These are phyloP conservation scores for Rousettus leschenaultii DNA, from an alignment of 2,113 vertebrate species.

Conservation along the genomic window DNA sequence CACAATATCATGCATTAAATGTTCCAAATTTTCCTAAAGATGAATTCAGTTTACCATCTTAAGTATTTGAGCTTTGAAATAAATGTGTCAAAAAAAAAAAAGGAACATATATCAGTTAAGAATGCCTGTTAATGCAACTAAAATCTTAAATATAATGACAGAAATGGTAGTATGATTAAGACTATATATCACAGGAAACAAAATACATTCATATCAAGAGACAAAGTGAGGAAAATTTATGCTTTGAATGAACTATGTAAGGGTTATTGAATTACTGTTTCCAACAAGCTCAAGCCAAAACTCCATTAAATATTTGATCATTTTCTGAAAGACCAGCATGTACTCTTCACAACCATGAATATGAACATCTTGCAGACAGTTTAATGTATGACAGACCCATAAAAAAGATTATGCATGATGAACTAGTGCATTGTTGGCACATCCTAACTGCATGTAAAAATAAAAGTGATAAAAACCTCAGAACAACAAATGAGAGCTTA, in stretches of 20 bases:
- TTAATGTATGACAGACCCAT: conserved; percentile 40
- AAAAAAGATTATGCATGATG: conserved; percentile 37
- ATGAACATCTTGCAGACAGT: conserved; percentile 46
- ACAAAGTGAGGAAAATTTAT: conserved; percentile 16
- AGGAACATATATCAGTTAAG: not conserved
- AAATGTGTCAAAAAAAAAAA: not conserved
- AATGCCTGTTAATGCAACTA: not conserved
- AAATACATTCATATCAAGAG: conserved; percentile 22
- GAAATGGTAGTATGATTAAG: not conserved
- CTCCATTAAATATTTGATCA: conserved; percentile 40
- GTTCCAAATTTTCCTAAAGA: not conserved
- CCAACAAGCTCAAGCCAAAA: conserved; percentile 39
- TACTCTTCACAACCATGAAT: not conserved
- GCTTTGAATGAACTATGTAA: not conserved
- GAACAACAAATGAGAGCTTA: conserved; percentile 25
- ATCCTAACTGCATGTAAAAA: not conserved
- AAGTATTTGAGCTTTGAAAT: conserved; percentile 52
- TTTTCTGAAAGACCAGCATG: conserved; percentile 34
- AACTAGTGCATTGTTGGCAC: not conserved
- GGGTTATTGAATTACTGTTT: conserved; percentile 35
- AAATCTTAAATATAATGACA: not conserved
- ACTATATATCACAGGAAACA: not conserved
- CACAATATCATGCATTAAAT: not conserved
- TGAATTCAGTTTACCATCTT: not conserved
- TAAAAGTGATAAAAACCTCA: conserved; percentile 26